Conservation (phyloP, 1,140 invertebrate species). For the Drosophila chauvacae region DNA sequence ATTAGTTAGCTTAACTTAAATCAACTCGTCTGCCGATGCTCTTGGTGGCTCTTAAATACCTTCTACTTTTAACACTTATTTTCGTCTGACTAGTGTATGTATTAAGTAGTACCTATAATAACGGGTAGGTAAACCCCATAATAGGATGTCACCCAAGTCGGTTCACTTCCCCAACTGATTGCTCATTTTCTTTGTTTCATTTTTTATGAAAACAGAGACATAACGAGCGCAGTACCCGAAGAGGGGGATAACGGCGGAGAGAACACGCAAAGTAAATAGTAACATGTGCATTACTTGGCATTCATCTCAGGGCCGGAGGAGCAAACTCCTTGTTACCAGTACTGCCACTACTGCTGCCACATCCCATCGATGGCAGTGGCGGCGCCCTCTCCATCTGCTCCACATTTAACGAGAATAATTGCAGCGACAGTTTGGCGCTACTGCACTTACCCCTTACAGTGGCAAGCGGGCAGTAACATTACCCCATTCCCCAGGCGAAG, state of each 20-base stretch:
- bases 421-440: constrained; percentile 78
- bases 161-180: neutral
- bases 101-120: too few relatives aligned
- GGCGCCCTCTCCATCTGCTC: constrained; percentile 40
- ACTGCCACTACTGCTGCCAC: neutral
- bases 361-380: constrained; percentile 12
- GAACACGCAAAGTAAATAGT: constrained; percentile 79
- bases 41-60: neutral
- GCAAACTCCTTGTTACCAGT: constrained; percentile 1
- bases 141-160: neutral
- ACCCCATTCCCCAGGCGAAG: constrained; percentile 8
- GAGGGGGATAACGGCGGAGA: constrained; percentile 10
- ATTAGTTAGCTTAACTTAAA: too few relatives aligned
- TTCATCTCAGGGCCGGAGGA: constrained; percentile 54
- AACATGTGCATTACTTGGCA: constrained; percentile 81
- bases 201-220: constrained; percentile 35
- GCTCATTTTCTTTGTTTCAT: constrained; percentile 55
- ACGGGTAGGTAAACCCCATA: neutral
- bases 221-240: neutral
- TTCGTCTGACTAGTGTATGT: neutral
- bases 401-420: constrained; percentile 82
- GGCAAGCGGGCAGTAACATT: constrained; percentile 30
- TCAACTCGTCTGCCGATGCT: neutral
- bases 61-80: too few relatives aligned
- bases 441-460: constrained; percentile 64